These are phyloP conservation scores for Eremobia ochroleuca DNA, from an alignment of 2,888 invertebrate species.

Conservation along the genomic window DNA sequence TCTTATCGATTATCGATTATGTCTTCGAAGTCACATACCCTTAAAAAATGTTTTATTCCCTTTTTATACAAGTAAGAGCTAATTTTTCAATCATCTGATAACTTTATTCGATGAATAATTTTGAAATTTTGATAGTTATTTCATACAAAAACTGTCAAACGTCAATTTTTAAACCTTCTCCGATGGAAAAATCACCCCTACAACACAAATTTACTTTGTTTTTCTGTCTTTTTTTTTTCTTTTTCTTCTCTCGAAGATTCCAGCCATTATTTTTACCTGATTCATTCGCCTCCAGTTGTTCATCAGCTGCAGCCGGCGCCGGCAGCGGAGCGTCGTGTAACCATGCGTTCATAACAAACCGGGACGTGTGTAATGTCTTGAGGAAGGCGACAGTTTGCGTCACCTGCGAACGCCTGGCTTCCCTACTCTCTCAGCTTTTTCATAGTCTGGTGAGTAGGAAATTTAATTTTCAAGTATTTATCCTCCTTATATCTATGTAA, in stretches of 20 bases:
- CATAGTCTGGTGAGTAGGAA: constrained; percentile 39
- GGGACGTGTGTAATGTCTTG: constrained; percentile 62
- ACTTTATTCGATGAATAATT: too few relatives aligned
- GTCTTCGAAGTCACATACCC: neutral
- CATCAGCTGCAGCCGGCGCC: constrained; percentile 19
- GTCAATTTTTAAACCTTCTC: too few relatives aligned
- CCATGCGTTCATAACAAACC: constrained; percentile 58
- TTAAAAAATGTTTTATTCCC: neutral
- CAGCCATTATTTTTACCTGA: constrained; percentile 4
- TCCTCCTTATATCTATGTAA: neutral
- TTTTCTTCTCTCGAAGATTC: neutral
- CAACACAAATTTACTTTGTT: neutral
- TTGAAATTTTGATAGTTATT: too few relatives aligned
- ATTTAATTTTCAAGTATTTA: constrained; percentile 31
- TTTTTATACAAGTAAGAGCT: too few relatives aligned
- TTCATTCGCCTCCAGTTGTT: constrained; percentile 5
- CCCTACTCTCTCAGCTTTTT: constrained; percentile 18
- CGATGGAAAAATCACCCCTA: too few relatives aligned
- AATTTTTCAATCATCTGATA: too few relatives aligned
- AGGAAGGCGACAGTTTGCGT: constrained; percentile 41
- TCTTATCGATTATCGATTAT: neutral
- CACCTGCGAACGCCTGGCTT: constrained; percentile 46
- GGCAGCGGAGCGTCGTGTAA: constrained; percentile 26
- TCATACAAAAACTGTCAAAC: too few relatives aligned
- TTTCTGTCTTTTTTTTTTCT: neutral